Evolutionary conservation across 2,797 vertebrate genomes (phyloP).

Genomic region (Scyliorhinus canicula): DNA sequence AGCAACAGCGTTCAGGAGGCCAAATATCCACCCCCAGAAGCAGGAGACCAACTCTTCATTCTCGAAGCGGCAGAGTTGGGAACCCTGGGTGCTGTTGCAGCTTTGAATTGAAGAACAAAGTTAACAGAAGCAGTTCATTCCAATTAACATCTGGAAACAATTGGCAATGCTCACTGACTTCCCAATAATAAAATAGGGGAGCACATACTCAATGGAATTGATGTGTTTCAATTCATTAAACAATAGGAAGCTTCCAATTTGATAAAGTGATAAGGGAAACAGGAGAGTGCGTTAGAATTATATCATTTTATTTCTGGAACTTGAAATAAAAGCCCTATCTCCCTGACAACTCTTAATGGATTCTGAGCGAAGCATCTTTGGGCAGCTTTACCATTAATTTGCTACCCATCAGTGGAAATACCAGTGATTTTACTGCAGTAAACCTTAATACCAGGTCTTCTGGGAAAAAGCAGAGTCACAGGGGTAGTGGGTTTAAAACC

Average conservation of each 20-base stretch:
- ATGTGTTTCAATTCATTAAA: neutral
- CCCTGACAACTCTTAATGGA: neutral
- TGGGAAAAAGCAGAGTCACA: neutral
- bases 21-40: too few species aligned
- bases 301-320: neutral
- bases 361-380: neutral
- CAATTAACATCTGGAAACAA: neutral
- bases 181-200: neutral
- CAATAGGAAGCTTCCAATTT: conserved; percentile 9
- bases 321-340: neutral
- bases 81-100: neutral
- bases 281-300: neutral
- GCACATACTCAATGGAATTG: neutral
- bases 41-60: neutral
- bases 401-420: neutral
- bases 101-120: neutral
- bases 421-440: neutral
- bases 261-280: neutral
- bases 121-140: neutral
- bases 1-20: neutral
- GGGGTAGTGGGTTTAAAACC: neutral
- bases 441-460: neutral
- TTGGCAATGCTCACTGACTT: neutral
- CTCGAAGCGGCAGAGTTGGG: neutral
- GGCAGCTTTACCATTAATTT: neutral